Conservation (phyloP, 2,797 vertebrate genomes). For the Myripristis murdjan region DNA sequence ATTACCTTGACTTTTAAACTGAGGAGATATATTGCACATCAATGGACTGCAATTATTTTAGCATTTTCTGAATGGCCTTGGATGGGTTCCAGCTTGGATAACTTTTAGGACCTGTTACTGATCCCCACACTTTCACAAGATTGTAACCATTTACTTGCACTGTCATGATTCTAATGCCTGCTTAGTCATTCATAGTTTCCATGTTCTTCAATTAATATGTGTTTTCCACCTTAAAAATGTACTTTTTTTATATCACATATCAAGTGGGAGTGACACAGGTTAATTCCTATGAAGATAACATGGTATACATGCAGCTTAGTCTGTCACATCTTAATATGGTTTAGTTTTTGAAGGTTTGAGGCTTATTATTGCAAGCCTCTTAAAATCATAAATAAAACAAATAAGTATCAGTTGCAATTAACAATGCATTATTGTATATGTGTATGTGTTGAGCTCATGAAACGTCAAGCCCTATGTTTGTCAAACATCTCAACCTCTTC, state of each 20-base stretch:
- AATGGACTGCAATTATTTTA: neutral
- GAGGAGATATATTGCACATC: constrained; percentile 4
- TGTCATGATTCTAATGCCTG: too few species aligned
- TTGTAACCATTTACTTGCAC: neutral
- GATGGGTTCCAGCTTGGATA: constrained; percentile 12
- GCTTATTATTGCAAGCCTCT: too few species aligned
- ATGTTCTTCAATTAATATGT: neutral
- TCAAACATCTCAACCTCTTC: constrained; percentile 22
- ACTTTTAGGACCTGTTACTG: neutral
- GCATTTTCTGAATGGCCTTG: constrained; percentile 16
- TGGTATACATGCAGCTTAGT: neutral
- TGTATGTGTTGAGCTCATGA: constrained; percentile 5
- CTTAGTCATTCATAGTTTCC: too few species aligned
- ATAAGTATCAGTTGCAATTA: neutral
- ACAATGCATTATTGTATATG: neutral
- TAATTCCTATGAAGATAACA: constrained; percentile 7
- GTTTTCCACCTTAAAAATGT: constrained; percentile 6
- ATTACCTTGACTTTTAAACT: neutral
- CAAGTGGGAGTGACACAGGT: constrained; percentile 6
- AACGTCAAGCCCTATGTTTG: constrained; percentile 50
- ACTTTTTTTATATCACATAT: neutral
- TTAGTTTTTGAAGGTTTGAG: too few species aligned
- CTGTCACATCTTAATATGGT: neutral
- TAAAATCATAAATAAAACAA: too few species aligned
- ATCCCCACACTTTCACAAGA: neutral